Conservation (phyloP, 2,113 vertebrate species). For the Gymnobelideus leadbeateri region DNA sequence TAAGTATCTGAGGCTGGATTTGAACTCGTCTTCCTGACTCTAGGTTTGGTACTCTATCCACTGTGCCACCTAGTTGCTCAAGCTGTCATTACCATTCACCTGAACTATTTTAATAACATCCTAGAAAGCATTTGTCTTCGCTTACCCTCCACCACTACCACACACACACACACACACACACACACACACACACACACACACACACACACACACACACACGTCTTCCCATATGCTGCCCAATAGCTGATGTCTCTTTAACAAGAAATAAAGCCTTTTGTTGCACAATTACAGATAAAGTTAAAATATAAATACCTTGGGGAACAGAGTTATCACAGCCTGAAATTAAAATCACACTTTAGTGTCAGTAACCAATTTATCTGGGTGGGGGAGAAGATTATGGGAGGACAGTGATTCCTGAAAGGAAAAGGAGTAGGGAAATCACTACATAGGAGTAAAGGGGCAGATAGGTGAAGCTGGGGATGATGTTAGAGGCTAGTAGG, state of each 20-base stretch:
- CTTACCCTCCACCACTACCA: neutral
- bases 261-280: neutral
- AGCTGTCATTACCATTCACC: neutral
- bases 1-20: too few relatives aligned
- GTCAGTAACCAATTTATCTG: neutral
- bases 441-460: neutral
- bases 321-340: neutral
- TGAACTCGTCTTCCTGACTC: too few relatives aligned
- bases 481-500: neutral
- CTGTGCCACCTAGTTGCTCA: too few relatives aligned
- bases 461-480: neutral
- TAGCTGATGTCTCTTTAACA: neutral
- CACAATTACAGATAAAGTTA: neutral
- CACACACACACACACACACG: neutral
- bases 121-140: neutral
- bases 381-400: neutral
- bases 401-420: neutral
- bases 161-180: neutral
- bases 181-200: too few relatives aligned
- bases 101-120: neutral
- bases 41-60: too few relatives aligned
- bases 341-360: neutral
- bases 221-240: neutral
- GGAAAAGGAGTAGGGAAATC: neutral
- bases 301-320: neutral